phyloP scores from a whole-genome alignment of 2,888 invertebrate genomes.

The Phrixothrix hirtus region DNA sequence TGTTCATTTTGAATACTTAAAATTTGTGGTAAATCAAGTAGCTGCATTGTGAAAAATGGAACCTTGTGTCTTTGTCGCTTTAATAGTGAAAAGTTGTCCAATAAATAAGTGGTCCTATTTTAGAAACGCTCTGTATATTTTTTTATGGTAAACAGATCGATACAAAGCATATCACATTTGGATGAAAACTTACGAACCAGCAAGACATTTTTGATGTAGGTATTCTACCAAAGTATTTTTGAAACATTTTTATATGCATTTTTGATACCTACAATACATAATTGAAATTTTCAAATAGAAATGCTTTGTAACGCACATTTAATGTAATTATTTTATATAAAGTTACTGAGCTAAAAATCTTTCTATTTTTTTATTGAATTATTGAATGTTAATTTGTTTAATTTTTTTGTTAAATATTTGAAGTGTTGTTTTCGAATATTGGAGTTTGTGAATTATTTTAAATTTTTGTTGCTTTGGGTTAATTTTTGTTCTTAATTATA shows the following conservation, averaged over 20 bases:
- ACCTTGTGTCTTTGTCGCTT: constrained; percentile 46
- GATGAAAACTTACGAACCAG: constrained; percentile 18
- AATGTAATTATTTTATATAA: constrained; percentile 15
- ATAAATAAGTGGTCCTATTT: constrained; percentile 32
- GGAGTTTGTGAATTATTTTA: constrained; percentile 36
- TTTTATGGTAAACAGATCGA: constrained; percentile 26
- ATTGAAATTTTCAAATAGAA: constrained; percentile 34
- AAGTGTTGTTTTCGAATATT: constrained; percentile 31
- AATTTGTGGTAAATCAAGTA: constrained; percentile 31
- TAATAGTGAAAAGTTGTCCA: constrained; percentile 43
- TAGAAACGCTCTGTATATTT: constrained; percentile 32
- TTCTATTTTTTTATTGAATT: constrained; percentile 21
- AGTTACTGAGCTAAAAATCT: constrained; percentile 6
- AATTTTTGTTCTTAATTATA: constrained; percentile 21
- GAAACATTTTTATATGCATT: constrained; percentile 38
- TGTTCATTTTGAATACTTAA: constrained; percentile 22
- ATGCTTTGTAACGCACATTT: constrained; percentile 30
- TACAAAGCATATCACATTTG: constrained; percentile 32
- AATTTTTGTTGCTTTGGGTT: constrained; percentile 26
- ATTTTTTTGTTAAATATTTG: constrained; percentile 33
- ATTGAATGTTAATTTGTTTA: constrained; percentile 26
- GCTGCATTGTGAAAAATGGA: constrained; percentile 38
- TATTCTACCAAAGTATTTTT: constrained; percentile 20
- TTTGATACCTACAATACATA: constrained; percentile 41
- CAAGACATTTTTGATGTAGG: constrained; percentile 15